A percentile compares a stretch with the other conserved stretches of the same genome.
phyloP scores from a whole-genome alignment of 2,888 invertebrate species.

The Lasioglossum figueresi region DNA sequence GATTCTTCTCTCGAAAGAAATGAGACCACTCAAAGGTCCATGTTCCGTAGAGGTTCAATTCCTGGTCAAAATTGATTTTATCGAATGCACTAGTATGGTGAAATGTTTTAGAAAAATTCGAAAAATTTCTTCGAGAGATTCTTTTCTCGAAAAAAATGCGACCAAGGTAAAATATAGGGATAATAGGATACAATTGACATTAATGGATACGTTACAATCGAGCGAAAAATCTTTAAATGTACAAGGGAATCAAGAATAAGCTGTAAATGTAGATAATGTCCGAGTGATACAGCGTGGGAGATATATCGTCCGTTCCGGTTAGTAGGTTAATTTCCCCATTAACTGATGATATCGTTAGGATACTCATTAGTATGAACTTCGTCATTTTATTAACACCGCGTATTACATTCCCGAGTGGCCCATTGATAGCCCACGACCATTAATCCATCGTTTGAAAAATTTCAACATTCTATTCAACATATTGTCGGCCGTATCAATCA shows the following conservation, averaged over 20 bases:
- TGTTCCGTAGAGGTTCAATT: no score
- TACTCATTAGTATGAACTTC: neutral
- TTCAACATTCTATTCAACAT: neutral
- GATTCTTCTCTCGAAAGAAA: no score
- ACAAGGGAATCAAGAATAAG: neutral
- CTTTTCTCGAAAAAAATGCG: neutral
- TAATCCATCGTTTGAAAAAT: neutral
- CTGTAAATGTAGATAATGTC: neutral
- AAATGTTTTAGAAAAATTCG: no score
- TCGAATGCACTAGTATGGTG: no score
- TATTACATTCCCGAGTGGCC: neutral
- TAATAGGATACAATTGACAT: neutral
- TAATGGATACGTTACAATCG: neutral
- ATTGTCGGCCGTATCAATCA: neutral
- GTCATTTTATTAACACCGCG: neutral
- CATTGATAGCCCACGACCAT: neutral
- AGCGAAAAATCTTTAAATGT: neutral
- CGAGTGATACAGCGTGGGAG: no score
- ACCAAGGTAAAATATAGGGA: neutral
- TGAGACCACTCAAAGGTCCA: no score
- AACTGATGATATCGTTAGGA: conserved; percentile 3
- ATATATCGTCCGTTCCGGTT: neutral
- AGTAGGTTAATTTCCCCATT: conserved; percentile 9
- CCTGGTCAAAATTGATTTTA: no score
- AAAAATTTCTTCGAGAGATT: no score